Conservation (phyloP, 2,113 vertebrate genomes). For the Oxygymnocypris stewartii region DNA sequence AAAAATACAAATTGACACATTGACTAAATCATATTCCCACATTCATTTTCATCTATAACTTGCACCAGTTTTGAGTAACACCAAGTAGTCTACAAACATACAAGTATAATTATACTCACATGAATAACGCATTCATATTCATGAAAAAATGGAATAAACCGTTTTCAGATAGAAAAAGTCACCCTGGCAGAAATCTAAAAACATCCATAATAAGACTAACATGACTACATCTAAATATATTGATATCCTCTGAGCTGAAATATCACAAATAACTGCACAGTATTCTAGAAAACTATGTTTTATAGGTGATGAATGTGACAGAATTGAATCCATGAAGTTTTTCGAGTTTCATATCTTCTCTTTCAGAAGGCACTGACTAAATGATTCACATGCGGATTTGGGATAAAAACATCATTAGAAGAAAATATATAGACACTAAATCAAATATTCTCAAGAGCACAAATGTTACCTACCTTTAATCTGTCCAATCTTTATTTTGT, state of each 20-base stretch:
- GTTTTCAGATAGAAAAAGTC: not conserved
- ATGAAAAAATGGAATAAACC: not conserved
- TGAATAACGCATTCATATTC: not conserved
- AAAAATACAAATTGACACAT: not conserved
- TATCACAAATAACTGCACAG: not conserved
- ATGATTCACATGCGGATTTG: not conserved
- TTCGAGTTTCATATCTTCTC: not conserved
- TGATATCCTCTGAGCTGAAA: not conserved
- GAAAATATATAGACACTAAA: not conserved
- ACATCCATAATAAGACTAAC: not conserved
- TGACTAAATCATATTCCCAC: not conserved
- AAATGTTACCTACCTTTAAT: constrained; percentile 36
- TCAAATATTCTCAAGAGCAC: not conserved
- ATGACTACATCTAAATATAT: not conserved
- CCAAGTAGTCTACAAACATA: not conserved
- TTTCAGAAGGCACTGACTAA: not conserved
- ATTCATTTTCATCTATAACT: not conserved
- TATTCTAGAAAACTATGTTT: not conserved
- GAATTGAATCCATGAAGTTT: not conserved
- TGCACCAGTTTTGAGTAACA: not conserved
- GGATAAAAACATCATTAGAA: not conserved
- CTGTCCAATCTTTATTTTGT: constrained; percentile 38
- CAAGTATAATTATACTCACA: not conserved
- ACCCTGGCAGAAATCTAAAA: not conserved
- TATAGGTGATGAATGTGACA: not conserved